phyloP scores from a whole-genome alignment of 2,113 vertebrate species.

The Mesitornis unicolor region DNA sequence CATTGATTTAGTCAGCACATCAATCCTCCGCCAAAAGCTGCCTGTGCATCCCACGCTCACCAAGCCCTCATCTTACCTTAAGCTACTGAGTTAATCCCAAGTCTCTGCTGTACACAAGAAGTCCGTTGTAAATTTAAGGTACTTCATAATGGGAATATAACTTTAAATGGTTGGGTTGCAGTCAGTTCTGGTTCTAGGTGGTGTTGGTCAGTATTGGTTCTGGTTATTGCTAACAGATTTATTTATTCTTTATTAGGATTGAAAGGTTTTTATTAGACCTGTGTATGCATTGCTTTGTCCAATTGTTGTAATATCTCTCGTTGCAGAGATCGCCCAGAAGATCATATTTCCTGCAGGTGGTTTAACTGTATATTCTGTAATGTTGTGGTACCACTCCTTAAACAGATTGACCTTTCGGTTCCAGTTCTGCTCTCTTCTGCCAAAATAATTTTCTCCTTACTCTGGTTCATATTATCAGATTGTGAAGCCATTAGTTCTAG shows the following conservation, averaged over 20 bases:
- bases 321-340: not conserved
- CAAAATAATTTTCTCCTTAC: not conserved
- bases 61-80: not conserved
- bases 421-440: constrained; percentile 2
- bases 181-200: not conserved
- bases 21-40: not conserved
- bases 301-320: not conserved
- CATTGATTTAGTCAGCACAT: not conserved
- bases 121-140: not conserved
- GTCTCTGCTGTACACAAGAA: not conserved
- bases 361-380: not conserved
- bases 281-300: not conserved
- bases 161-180: not conserved
- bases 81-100: not conserved
- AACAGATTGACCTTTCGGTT: constrained; percentile 23
- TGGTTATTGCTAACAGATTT: not conserved
- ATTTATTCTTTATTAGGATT: not conserved
- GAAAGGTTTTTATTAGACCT: constrained; percentile 9
- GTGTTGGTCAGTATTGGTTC: not conserved
- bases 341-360: not conserved
- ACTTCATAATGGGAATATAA: not conserved
- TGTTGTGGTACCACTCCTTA: not conserved
- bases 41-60: not conserved
- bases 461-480: constrained; percentile 26
- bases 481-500: not conserved